Evolutionary conservation across 2,888 invertebrate genomes (phyloP), one percentile per base, ranked within the genome.

Genomic region (Habrosyne pyritoides): DNA sequence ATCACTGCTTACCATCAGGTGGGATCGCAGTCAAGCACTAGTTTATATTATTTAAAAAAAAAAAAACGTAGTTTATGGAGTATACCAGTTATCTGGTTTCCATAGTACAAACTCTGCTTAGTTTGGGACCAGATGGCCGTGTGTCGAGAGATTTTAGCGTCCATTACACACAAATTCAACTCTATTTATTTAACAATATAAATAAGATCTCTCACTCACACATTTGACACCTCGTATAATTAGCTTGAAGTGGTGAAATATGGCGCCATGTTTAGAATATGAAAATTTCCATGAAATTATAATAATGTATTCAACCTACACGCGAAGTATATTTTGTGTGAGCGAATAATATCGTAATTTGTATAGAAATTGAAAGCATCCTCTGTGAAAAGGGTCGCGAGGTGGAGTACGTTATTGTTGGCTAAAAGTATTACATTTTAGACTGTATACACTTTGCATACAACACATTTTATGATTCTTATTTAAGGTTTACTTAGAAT

Each of bases 331-430:
- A 30, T 42, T 14, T 42, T 42, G 14, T 42, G n/a, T 42, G 42
- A n/a, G 6, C 33, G 33, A 18, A 42, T 42, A 67, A 69, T 69
- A 72, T 69, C 63, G 59, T 67, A 67, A 70, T 73, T 69, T 67
- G 62, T 64, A 56, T 47, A 57, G 56, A 54, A 54, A 52, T 61
- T 55, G 49, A 46, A 55, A 56, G 56, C 59, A 48, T 54, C 54
- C 54, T 51, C 54, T 52, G 55, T n/a, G n/a, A n/a, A 53, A 56
- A 54, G 56, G 53, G 36, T 28, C 18, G 18, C 18, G 28, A 18
- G 21, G 4, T 21, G 30, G 5, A 28, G 50, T 42, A 12, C 10
- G 26, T 30, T 21, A 50, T 50, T 50, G 50, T 50, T 30, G 50
- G 30, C 5, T 18, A 18, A 14, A 28, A 28, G 14, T 50, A 50